Evolutionary conservation across 2,888 invertebrate species (phyloP).

Genomic region (Drosophila tripunctata): DNA sequence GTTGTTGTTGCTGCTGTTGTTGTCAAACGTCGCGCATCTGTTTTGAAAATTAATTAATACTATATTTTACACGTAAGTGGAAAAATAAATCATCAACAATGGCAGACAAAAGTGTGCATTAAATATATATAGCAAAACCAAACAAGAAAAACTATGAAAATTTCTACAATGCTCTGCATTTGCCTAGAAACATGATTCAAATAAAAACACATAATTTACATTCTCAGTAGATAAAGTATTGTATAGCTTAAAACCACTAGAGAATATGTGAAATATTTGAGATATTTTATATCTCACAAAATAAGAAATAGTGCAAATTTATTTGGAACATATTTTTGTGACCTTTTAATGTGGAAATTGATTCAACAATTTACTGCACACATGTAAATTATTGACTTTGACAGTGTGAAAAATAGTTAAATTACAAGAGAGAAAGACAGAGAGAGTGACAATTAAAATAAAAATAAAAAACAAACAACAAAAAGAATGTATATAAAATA

Average conservation of each 20-base stretch:
- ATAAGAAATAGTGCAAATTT: neutral
- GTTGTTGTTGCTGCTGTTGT: slow-evolving; percentile 20
- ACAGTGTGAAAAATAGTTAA: slow-evolving; percentile 45
- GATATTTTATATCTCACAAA: neutral
- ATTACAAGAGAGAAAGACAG: slow-evolving; percentile 25
- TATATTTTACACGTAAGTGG: slow-evolving; percentile 58
- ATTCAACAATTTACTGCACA: neutral
- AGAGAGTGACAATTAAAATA: too few species aligned
- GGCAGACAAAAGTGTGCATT: slow-evolving; percentile 9
- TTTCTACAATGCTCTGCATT: neutral
- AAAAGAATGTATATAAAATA: slow-evolving; percentile 7
- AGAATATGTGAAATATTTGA: neutral
- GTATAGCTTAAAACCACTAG: neutral
- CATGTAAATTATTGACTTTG: slow-evolving; percentile 57
- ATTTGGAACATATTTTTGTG: neutral
- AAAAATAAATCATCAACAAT: slow-evolving; percentile 68
- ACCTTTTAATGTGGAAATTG: slow-evolving; percentile 20
- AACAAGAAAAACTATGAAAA: slow-evolving; percentile 10
- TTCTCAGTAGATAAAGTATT: neutral
- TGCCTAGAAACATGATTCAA: slow-evolving; percentile 13
- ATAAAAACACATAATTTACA: neutral
- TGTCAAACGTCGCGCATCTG: slow-evolving; percentile 55
- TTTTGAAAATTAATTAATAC: slow-evolving; percentile 69
- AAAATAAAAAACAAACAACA: too few species aligned
- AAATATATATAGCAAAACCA: slow-evolving; percentile 15